Conservation (phyloP, 2,888 invertebrate genomes). For the Spilosoma lubricipeda region DNA sequence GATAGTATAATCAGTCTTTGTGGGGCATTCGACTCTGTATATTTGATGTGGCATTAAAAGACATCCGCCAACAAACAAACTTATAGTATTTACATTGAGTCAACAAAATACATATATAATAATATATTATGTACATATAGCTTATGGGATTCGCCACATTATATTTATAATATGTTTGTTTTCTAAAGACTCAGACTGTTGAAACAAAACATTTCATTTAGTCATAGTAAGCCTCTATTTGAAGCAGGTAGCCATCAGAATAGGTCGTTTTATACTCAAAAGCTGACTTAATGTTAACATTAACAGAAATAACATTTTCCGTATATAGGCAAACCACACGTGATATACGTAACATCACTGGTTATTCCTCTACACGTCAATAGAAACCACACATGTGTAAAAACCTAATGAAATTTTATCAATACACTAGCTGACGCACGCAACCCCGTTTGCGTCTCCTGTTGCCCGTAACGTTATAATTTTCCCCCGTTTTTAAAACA, state of each 20-base stretch:
- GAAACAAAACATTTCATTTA: too few species aligned
- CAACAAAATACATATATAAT: background rate
- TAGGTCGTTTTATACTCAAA: too few species aligned
- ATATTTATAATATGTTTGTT: too few species aligned
- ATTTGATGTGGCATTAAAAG: background rate
- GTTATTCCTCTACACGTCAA: background rate
- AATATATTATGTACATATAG: background rate
- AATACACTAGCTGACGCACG: too few species aligned
- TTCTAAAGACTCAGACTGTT: too few species aligned
- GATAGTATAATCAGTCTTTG: background rate
- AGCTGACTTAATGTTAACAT: too few species aligned
- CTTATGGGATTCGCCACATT: background rate
- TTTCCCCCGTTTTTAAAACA: too few species aligned
- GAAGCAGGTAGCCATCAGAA: too few species aligned
- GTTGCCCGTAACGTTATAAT: too few species aligned
- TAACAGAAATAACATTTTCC: background rate
- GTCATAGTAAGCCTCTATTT: too few species aligned
- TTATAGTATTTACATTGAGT: background rate
- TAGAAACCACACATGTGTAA: background rate
- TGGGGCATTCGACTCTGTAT: background rate
- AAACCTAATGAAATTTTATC: background rate
- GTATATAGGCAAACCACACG: background rate
- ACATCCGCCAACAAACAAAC: background rate
- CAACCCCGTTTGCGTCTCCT: too few species aligned
- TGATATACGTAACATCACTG: background rate